These are phyloP conservation scores for Tenrec ecaudatus DNA, from an alignment of 2,113 vertebrate genomes.

Conservation along the genomic window DNA sequence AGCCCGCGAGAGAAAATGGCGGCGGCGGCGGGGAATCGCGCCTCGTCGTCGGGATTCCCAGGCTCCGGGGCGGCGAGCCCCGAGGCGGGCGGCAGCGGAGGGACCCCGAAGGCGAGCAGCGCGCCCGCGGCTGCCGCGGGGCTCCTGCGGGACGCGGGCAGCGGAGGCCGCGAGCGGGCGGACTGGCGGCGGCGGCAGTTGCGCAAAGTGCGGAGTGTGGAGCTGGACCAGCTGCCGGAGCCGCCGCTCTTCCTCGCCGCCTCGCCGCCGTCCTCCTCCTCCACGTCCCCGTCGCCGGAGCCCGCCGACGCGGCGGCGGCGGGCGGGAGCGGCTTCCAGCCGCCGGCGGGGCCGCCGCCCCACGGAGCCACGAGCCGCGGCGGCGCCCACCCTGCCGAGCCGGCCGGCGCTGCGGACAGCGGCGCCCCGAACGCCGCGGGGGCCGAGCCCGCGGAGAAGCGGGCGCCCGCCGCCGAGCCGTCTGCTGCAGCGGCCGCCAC, in stretches of 20 bases:
- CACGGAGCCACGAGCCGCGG: slow-evolving; percentile 64
- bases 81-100: slow-evolving; percentile 69
- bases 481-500: slow-evolving; percentile 66
- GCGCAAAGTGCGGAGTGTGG: slow-evolving; percentile 92
- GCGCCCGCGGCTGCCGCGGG: slow-evolving; percentile 65
- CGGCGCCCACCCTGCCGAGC: slow-evolving; percentile 65
- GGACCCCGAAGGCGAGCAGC: slow-evolving; percentile 65
- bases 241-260: slow-evolving; percentile 75
- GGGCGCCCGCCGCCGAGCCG: slow-evolving; percentile 71
- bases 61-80: slow-evolving; percentile 74
- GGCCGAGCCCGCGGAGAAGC: slow-evolving; percentile 71
- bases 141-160: slow-evolving; percentile 77
- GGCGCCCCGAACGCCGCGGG: slow-evolving; percentile 64
- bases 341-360: slow-evolving; percentile 62
- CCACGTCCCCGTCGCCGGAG: slow-evolving; percentile 77
- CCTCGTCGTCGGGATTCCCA: slow-evolving; percentile 87
- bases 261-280: slow-evolving; percentile 67
- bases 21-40: slow-evolving; percentile 91
- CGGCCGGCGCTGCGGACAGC: slow-evolving; percentile 61
- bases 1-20: slow-evolving; percentile 93
- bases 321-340: slow-evolving; percentile 53
- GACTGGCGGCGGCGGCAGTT: slow-evolving; percentile 91
- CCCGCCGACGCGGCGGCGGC: slow-evolving; percentile 67
- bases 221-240: slow-evolving; percentile 89
- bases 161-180: slow-evolving; percentile 82